Base-by-base conservation (phyloP, 2,113 vertebrate genomes). In the Oxyura jamaicensis region DNA sequence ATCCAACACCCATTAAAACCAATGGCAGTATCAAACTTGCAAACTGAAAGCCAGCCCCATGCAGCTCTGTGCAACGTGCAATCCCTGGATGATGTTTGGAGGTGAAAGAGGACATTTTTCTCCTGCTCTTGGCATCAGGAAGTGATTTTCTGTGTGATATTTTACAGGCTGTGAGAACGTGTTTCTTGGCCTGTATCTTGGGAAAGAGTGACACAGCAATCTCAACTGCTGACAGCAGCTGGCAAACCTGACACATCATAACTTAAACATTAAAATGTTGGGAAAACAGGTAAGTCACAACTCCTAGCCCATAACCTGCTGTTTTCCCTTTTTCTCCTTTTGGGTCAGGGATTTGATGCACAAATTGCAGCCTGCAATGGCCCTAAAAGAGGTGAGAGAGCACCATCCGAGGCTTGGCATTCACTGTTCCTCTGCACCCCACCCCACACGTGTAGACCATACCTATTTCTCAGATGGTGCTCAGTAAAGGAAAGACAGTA, bases 371-470 rank as follows among this genome's bases (percentile, higher is more conserved):
- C 2, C 16, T 58, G 42, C 4, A 15, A 2, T 75, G 13, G 18
- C 14, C 20, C 26, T 60, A 48, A 31, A 88, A 82, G 19, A 74
- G 7, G 28, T 33, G 23, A 67, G 6, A 18, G 35, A 67, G 11
- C 8, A 44, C 26, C 16, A 48, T 13, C 18, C 50, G 46, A 88
- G 10, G n/a, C 23, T 71, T 56, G 20, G 22, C 22, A 74, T 12
- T 55, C 16, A 20, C 17, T 8, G 10, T 11, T 31, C n/a, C 16
- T 29, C 42, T 1, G 1, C 20, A 73, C 1, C 3, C 16, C 11
- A 44, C 14, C 4, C 11, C 29, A 26, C 25, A 14, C 13, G 13
- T 20, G 50, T 66, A 36, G 10, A 84, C 74, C 4, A 48, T 3
- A 73, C 7, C 6, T 22, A 6, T 52, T n/a, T n/a, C 35, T 94